These are phyloP conservation scores for Drosophila biarmipes DNA, from an alignment of 1,140 invertebrate genomes.

Conservation along the genomic window DNA sequence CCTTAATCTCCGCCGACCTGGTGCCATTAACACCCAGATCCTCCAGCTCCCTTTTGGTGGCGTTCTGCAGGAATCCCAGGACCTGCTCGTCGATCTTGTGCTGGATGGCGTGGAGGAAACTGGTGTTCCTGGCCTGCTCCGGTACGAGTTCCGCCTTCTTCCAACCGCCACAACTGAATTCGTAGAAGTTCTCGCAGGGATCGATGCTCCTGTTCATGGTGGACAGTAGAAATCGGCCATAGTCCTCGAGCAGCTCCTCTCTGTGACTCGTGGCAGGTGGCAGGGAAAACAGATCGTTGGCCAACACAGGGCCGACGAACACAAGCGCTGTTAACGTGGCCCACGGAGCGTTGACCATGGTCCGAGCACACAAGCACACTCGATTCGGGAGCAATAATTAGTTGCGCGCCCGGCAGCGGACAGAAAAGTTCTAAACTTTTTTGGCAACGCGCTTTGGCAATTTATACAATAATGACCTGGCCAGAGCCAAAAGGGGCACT, in stretches of 20 bases:
- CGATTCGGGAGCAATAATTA: conserved; percentile 18
- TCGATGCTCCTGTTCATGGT: conserved; percentile 85
- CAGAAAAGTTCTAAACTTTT: conserved; percentile 75
- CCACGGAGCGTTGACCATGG: conserved; percentile 51
- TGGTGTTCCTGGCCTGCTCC: conserved; percentile 47
- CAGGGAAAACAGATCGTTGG: conserved; percentile 50
- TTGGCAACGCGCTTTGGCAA: conserved; percentile 50
- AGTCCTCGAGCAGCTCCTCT: conserved; percentile 66
- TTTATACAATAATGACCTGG: conserved; percentile 51
- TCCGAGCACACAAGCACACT: background rate
- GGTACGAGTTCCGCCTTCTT: conserved; percentile 85
- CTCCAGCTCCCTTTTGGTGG: conserved; percentile 37
- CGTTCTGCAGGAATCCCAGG: conserved; percentile 57
- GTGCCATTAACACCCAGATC: conserved; percentile 27
- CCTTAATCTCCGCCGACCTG: conserved; percentile 57
- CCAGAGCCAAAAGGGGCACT: conserved; percentile 3
- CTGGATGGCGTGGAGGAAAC: conserved; percentile 69
- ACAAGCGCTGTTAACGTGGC: conserved; percentile 52
- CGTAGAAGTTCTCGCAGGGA: conserved; percentile 91
- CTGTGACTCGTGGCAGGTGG: conserved; percentile 45
- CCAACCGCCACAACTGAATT: conserved; percentile 88
- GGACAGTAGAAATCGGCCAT: conserved; percentile 60
- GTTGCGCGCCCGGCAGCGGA: conserved; percentile 37
- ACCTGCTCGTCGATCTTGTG: conserved; percentile 64
- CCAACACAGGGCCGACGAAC: background rate